These are phyloP conservation scores for Bombus vancouverensis DNA, from an alignment of 1,140 invertebrate species.

Conservation along the genomic window DNA sequence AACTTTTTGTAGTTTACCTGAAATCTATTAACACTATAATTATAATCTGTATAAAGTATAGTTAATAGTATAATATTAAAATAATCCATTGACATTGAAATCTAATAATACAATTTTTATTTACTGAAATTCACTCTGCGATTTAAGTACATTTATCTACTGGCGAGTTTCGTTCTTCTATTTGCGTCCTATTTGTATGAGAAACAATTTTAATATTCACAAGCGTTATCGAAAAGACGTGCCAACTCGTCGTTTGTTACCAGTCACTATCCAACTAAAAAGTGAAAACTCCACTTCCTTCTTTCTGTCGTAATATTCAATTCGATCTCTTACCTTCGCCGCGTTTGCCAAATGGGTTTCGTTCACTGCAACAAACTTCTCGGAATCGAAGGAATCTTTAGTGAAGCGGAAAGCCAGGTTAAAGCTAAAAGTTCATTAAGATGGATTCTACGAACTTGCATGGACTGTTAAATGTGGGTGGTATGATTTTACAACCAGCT, in stretches of 20 bases:
- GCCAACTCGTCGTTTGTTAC: not conserved
- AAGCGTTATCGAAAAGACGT: not conserved
- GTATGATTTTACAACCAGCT: too few relatives aligned
- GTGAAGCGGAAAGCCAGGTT: not conserved
- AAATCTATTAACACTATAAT: too few relatives aligned
- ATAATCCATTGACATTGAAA: too few relatives aligned
- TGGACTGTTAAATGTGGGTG: not conserved
- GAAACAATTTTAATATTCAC: not conserved
- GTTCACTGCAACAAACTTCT: not conserved
- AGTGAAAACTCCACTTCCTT: not conserved
- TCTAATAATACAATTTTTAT: not conserved
- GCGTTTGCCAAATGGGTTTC: not conserved
- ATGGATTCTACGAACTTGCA: not conserved
- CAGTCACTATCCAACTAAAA: not conserved
- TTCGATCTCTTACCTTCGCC: not conserved
- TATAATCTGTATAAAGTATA: too few relatives aligned
- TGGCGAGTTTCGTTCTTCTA: not conserved
- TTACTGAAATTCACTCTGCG: not conserved
- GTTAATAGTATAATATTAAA: too few relatives aligned
- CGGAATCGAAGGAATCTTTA: not conserved
- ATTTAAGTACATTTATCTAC: not conserved
- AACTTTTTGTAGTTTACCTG: too few relatives aligned
- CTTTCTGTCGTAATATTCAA: not conserved
- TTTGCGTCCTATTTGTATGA: not conserved
- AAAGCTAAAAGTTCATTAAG: not conserved